Percentiles rank a stretch among this genome's conserved stretches.
phyloP scores from a whole-genome alignment of 2,888 invertebrate species.

The Stegophylla sp. region DNA sequence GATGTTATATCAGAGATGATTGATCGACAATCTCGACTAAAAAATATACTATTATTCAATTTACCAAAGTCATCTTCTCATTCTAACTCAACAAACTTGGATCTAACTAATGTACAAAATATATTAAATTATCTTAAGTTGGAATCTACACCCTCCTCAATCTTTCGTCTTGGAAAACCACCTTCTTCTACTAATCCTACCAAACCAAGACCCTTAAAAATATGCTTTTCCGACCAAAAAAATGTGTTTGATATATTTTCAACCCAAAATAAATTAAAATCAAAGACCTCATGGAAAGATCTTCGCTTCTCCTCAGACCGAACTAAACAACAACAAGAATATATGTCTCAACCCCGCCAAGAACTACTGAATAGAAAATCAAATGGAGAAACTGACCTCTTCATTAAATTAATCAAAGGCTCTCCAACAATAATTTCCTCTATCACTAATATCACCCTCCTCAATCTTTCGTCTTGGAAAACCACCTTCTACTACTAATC shows the following conservation, averaged over 20 bases:
- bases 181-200: neutral
- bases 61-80: neutral
- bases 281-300: neutral
- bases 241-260: slow-evolving; percentile 1
- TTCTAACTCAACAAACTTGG: neutral
- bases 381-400: neutral
- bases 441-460: too few relatives aligned
- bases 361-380: neutral
- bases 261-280: neutral
- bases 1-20: neutral
- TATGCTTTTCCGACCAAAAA: neutral
- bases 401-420: neutral
- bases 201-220: neutral
- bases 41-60: slow-evolving; percentile 8
- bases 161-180: neutral
- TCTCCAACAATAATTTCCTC: neutral
- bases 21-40: neutral
- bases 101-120: neutral
- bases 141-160: neutral
- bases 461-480: neutral
- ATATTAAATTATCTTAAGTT: neutral
- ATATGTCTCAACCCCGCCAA: neutral
- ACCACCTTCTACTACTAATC: neutral
- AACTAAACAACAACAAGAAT: neutral
- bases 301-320: neutral